Conservation (phyloP, 1,140 invertebrate genomes). For the Hetaerina americana region DNA sequence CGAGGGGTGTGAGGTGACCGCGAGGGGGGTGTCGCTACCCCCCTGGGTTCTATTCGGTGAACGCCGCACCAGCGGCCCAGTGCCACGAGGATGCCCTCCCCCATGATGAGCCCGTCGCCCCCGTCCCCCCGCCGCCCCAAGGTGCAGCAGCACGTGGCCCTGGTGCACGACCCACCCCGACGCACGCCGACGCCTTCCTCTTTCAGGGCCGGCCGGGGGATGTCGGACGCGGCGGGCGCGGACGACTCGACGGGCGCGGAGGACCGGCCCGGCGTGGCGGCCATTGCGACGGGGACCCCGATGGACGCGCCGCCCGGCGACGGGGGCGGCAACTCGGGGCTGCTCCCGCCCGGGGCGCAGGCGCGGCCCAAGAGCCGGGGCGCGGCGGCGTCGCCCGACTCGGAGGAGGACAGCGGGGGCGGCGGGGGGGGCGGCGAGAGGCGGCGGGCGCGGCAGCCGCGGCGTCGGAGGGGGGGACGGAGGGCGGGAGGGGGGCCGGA, state of each 20-base stretch:
- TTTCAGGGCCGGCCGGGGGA: background rate
- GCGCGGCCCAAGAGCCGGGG: background rate
- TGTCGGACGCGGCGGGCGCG: background rate
- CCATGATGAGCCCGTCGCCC: background rate
- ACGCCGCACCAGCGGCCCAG: background rate
- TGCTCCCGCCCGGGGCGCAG: too few relatives aligned
- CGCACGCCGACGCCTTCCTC: background rate
- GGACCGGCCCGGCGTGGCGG: background rate
- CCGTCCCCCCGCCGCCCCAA: background rate
- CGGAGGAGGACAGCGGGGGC: background rate
- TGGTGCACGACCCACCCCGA: background rate
- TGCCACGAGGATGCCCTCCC: background rate
- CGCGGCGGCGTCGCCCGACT: background rate
- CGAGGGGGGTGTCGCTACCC: too few relatives aligned
- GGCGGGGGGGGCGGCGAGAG: background rate
- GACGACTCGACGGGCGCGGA: background rate
- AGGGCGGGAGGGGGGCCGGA: background rate
- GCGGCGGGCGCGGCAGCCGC: background rate
- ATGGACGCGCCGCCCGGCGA: background rate
- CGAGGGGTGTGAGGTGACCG: too few relatives aligned
- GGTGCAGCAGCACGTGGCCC: background rate
- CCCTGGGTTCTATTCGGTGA: too few relatives aligned
- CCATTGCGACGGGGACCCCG: background rate
- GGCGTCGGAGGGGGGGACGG: background rate
- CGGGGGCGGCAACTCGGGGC: background rate